These are phyloP conservation scores for Azemiops feae DNA, from an alignment of 2,113 vertebrate genomes.

Conservation along the genomic window DNA sequence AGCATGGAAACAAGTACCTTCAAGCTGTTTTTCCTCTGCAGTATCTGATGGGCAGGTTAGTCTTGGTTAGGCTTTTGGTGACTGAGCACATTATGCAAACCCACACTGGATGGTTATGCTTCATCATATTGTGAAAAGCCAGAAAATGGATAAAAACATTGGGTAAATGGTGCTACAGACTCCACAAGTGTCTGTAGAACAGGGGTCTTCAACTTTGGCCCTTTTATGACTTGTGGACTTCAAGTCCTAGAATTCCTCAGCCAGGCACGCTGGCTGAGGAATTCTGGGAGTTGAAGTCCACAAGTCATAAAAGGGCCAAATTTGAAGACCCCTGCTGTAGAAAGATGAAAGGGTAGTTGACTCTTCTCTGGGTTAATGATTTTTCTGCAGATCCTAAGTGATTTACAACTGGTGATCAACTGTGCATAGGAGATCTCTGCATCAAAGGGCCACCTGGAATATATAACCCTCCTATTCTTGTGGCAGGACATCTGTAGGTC, in stretches of 20 bases:
- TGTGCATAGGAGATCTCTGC: background rate
- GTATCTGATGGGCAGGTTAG: background rate
- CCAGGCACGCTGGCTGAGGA: too few relatives aligned
- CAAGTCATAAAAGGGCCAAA: too few relatives aligned
- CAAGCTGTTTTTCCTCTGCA: background rate
- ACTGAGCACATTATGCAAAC: background rate
- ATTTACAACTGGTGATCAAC: background rate
- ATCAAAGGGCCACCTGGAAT: background rate
- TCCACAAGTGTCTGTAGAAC: background rate
- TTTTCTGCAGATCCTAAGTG: background rate
- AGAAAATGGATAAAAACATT: background rate
- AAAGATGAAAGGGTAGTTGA: background rate
- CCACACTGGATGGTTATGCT: background rate
- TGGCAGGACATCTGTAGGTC: background rate
- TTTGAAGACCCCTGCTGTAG: too few relatives aligned
- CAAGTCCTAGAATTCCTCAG: too few relatives aligned
- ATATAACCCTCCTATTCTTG: background rate
- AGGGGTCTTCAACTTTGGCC: too few relatives aligned
- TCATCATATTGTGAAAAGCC: background rate
- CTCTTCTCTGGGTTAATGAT: background rate
- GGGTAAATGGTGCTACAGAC: background rate
- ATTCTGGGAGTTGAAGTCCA: too few relatives aligned
- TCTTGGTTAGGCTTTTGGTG: background rate
- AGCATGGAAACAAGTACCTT: background rate
- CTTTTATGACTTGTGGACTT: too few relatives aligned